A percentile compares a stretch with the other conserved stretches of the same genome.
phyloP scores from a whole-genome alignment of 2,113 vertebrate genomes.

The Cebidichthys violaceus region DNA sequence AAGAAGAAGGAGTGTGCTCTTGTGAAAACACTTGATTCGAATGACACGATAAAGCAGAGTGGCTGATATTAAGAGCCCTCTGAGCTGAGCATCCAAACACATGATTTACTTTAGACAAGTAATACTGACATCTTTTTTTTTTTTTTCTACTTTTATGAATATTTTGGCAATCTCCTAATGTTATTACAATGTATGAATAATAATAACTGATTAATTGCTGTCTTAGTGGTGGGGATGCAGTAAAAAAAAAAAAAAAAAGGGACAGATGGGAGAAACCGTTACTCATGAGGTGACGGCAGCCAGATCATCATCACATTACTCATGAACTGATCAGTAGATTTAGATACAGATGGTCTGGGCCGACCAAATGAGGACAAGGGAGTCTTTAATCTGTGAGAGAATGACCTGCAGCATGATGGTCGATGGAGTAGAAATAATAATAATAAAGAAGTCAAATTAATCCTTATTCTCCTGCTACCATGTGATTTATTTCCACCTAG shows the following conservation, averaged over 20 bases:
- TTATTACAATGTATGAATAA: neutral
- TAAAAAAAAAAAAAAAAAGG: neutral
- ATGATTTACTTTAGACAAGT: neutral
- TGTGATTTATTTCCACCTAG: neutral
- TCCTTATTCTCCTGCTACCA: neutral
- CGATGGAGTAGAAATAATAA: neutral
- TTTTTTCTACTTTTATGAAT: neutral
- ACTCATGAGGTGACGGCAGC: conserved; percentile 24
- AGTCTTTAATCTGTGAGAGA: conserved; percentile 33
- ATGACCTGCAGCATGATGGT: neutral
- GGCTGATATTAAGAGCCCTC: neutral
- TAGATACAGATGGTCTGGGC: conserved; percentile 42
- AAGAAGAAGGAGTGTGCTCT: neutral
- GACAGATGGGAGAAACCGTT: conserved; percentile 57
- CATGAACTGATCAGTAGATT: conserved; percentile 45
- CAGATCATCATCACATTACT: conserved; percentile 47
- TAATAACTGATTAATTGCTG: neutral
- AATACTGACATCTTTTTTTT: neutral
- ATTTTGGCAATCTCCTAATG: neutral
- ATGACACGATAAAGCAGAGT: neutral
- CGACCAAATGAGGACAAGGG: conserved; percentile 5
- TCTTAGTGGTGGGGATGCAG: conserved; percentile 8
- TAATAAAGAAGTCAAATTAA: neutral
- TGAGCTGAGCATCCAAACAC: neutral
- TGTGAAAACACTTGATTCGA: neutral